Conservation (phyloP, 2,113 vertebrate species). For the Diadophis punctatus region DNA sequence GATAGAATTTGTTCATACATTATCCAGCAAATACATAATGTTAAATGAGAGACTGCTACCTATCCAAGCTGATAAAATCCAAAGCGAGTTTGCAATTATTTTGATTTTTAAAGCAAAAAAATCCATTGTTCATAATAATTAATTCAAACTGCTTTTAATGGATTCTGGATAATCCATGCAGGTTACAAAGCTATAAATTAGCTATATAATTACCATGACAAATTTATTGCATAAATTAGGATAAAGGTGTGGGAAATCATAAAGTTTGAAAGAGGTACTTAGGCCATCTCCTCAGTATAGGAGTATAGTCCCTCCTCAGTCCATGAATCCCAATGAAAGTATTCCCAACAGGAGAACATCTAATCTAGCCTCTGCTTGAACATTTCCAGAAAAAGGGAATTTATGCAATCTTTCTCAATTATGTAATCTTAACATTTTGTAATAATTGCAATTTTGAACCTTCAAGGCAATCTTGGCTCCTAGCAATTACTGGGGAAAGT, state of each 20-base stretch:
- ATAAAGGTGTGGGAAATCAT: neutral
- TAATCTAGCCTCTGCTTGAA: neutral
- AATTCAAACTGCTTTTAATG: neutral
- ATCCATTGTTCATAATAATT: neutral
- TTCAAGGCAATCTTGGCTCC: neutral
- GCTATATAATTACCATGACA: neutral
- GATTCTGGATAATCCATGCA: neutral
- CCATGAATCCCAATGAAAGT: neutral
- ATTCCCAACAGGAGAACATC: neutral
- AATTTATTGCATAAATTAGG: neutral
- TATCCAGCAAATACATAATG: neutral
- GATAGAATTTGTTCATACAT: neutral
- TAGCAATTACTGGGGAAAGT: neutral
- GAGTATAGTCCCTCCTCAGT: neutral
- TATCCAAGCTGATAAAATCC: neutral
- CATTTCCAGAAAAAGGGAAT: neutral
- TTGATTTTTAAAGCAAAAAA: neutral
- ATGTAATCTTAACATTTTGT: neutral
- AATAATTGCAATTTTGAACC: neutral
- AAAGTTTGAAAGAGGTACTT: neutral
- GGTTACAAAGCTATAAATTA: neutral
- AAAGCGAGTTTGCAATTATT: neutral
- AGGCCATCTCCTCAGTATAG: neutral
- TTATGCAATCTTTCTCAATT: neutral
- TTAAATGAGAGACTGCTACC: slow-evolving; percentile 1